Percentiles rank a stretch among this genome's conserved stretches.
Evolutionary conservation across 2,113 vertebrate species (phyloP).

Genomic region (Halcyon malimbica): DNA sequence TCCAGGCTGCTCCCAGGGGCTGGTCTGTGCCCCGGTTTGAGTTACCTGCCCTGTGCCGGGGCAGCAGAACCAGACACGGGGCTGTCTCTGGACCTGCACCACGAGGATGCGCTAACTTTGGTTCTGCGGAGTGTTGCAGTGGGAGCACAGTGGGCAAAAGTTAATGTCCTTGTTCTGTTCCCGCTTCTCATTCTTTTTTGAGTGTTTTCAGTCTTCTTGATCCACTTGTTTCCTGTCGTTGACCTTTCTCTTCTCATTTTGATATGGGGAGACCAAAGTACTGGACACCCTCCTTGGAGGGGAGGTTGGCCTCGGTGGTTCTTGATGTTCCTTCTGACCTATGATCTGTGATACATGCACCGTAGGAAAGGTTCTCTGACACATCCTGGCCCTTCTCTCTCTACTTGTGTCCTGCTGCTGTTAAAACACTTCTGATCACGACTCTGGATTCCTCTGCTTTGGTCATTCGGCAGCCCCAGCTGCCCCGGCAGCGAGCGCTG

Average conservation of each 20-base stretch:
- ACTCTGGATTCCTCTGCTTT: not conserved
- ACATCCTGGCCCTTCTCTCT: rapidly evolving
- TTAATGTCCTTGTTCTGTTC: not conserved
- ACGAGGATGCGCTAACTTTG: rapidly evolving
- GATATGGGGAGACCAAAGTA: not conserved
- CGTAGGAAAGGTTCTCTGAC: rapidly evolving
- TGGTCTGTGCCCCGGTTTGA: not conserved
- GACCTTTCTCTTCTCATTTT: not conserved
- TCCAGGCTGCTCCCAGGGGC: not conserved
- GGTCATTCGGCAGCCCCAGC: not conserved
- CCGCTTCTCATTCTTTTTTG: not conserved
- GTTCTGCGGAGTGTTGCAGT: not conserved
- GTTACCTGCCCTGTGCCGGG: not conserved
- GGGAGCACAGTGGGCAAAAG: not conserved
- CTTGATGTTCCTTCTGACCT: not conserved
- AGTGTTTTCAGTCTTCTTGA: not conserved
- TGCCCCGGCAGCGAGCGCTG: rapidly evolving
- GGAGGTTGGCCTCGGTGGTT: not conserved
- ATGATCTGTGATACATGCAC: rapidly evolving
- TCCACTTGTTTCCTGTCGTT: not conserved
- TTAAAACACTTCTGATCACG: not conserved
- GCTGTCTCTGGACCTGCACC: not conserved
- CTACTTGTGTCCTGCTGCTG: not conserved
- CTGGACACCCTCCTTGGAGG: not conserved
- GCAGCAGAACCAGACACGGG: rapidly evolving